These are phyloP conservation scores for Aythya fuligula DNA, from an alignment of 2,797 vertebrate genomes.

Conservation along the genomic window DNA sequence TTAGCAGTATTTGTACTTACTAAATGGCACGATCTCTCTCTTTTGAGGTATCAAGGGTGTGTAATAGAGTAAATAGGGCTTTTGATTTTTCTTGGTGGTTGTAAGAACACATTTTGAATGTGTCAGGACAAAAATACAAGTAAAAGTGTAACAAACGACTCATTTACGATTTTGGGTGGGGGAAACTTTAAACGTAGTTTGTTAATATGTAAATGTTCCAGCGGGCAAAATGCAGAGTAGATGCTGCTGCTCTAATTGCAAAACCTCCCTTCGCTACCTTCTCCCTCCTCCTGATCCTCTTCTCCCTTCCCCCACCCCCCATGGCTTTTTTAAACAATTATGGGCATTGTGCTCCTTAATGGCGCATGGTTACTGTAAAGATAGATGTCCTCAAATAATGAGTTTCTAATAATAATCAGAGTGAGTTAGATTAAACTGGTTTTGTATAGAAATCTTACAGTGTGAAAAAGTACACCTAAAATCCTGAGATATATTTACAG, in stretches of 20 bases:
- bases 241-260: constrained; percentile 33
- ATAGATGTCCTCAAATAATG: constrained; percentile 67
- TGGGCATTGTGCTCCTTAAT: constrained; percentile 54
- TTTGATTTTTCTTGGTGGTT: background rate
- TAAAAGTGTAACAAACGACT: background rate
- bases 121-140: background rate
- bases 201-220: background rate
- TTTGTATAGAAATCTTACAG: constrained; percentile 37
- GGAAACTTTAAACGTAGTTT: background rate
- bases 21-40: background rate
- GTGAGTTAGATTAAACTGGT: constrained; percentile 60
- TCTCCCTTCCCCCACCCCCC: background rate
- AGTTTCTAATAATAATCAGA: constrained; percentile 73
- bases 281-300: constrained; percentile 17
- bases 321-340: constrained; percentile 54
- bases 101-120: background rate
- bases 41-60: background rate
- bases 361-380: constrained; percentile 52
- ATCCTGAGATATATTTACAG: constrained; percentile 53
- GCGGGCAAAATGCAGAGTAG: constrained; percentile 8
- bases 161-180: background rate
- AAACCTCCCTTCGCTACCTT: constrained; percentile 37
- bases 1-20: background rate
- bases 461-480: constrained; percentile 32
- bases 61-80: background rate